phyloP scores from a whole-genome alignment of 2,888 invertebrate genomes.

The Drosophila ochracea region DNA sequence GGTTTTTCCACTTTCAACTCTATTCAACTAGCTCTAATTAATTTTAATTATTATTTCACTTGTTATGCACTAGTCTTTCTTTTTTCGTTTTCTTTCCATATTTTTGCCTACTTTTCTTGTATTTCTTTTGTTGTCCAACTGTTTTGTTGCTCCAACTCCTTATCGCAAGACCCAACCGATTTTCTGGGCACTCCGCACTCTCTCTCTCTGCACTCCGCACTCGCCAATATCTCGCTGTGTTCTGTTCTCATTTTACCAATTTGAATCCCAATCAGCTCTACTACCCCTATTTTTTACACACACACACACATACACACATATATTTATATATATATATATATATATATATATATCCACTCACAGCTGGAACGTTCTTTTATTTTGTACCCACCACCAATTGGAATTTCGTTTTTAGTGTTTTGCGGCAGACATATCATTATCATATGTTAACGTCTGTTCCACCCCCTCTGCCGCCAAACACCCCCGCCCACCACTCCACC shows the following conservation, averaged over 20 bases:
- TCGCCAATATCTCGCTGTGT: constrained; percentile 50
- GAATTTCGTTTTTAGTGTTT: constrained; percentile 44
- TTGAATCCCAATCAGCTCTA: constrained; percentile 66
- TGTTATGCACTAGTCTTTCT: constrained; percentile 12
- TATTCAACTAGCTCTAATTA: not conserved
- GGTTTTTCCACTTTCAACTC: constrained; percentile 14
- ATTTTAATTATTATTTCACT: constrained; percentile 6
- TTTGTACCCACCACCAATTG: constrained; percentile 73
- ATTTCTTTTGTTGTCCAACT: not conserved
- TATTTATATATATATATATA: too few species aligned
- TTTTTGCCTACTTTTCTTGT: not conserved
- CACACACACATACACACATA: not conserved
- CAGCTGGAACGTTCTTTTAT: constrained; percentile 56
- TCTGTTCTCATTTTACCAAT: constrained; percentile 67
- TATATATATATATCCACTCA: constrained; percentile 12
- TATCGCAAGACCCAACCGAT: constrained; percentile 36
- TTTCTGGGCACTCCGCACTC: constrained; percentile 10
- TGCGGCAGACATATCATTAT: constrained; percentile 69
- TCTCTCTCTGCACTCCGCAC: constrained; percentile 48
- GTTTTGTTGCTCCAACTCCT: constrained; percentile 16
- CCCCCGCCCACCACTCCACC: constrained; percentile 5
- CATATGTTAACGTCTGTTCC: constrained; percentile 65
- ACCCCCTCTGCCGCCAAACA: constrained; percentile 41
- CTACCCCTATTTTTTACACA: constrained; percentile 66
- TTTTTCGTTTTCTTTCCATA: not conserved